Percentiles rank a stretch among this genome's conserved stretches.
phyloP scores from a whole-genome alignment of 2,797 vertebrate genomes.

The Melopsittacus undulatus region DNA sequence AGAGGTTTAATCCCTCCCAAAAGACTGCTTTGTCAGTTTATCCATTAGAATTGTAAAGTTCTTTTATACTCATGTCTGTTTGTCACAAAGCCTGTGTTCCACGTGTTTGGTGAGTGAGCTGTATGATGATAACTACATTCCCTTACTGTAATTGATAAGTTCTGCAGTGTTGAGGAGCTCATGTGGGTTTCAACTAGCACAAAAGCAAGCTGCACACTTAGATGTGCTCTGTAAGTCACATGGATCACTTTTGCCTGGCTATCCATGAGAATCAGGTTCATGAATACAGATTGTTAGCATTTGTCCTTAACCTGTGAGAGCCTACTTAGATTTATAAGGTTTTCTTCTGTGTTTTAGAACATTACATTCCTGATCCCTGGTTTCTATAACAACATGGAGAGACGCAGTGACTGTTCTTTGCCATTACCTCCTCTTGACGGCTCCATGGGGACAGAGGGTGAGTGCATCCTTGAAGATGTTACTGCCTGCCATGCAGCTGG shows the following conservation, averaged over 20 bases:
- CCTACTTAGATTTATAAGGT: background rate
- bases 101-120: accelerated
- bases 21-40: background rate
- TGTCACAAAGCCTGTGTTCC: background rate
- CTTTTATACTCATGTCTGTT: background rate
- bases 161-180: background rate
- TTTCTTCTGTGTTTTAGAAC: conserved; percentile 74
- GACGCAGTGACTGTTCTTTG: conserved; percentile 46
- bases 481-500: background rate
- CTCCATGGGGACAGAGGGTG: background rate
- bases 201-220: background rate
- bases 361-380: conserved; percentile 91
- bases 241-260: background rate
- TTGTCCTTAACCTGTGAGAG: background rate
- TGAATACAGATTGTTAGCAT: background rate
- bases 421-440: conserved; percentile 38
- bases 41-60: background rate
- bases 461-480: background rate
- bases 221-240: background rate
- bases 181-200: background rate
- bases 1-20: background rate
- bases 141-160: background rate
- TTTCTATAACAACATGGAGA: conserved; percentile 87
- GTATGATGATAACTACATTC: background rate
- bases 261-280: background rate